Conservation (phyloP, 2,113 vertebrate genomes). For the Jaculus jaculus region DNA sequence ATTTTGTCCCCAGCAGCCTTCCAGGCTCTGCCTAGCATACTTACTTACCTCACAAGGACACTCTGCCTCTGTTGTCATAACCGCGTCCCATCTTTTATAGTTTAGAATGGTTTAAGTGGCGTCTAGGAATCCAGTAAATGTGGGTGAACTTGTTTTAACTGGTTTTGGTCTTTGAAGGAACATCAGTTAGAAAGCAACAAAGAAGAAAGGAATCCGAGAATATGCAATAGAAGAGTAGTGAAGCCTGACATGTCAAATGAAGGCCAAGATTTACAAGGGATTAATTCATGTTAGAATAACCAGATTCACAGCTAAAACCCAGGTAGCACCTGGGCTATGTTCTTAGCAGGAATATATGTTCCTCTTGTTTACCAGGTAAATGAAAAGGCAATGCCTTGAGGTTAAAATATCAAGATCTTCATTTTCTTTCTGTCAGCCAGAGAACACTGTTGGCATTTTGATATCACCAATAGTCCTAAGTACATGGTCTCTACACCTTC, state of each 20-base stretch:
- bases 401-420: background rate
- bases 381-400: background rate
- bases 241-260: background rate
- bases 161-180: background rate
- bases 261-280: too few relatives aligned
- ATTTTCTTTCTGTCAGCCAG: background rate
- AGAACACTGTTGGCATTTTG: background rate
- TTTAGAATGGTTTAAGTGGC: background rate
- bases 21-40: fast-evolving
- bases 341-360: background rate
- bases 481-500: background rate
- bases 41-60: background rate
- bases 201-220: background rate
- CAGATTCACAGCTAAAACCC: background rate
- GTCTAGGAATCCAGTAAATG: background rate
- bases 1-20: background rate
- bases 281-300: background rate
- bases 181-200: background rate
- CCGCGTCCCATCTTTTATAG: background rate
- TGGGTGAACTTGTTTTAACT: background rate
- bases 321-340: background rate
- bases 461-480: background rate
- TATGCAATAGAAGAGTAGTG: background rate
- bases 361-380: background rate
- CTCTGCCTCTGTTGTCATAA: background rate